Evolutionary conservation across 2,888 invertebrate genomes (phyloP), one percentile per base, ranked within the genome.

Genomic region (Syrista parreyssii): DNA sequence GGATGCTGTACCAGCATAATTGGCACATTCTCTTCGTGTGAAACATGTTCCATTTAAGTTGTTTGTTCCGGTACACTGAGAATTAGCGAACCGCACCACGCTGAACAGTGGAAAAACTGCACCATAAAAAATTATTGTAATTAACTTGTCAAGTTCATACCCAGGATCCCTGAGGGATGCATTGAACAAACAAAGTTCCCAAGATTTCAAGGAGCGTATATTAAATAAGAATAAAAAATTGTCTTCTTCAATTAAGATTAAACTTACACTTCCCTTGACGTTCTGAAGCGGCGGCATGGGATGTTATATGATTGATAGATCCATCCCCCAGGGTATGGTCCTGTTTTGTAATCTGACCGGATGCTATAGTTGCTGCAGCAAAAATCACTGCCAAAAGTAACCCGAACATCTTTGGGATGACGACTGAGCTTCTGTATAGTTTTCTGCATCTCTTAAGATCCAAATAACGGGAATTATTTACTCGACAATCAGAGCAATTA

Each of bases 71-170:
- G 92, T 88, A 87, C 96, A 97, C 40, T 94, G 93, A 4, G 94
- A 93, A 90, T 96, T 96, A 73, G 94, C 94, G 90, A 96, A 96
- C 74, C 96, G 93, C n/a, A 96, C 95, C 75, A 96, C 94, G 82
- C 95, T 95, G 84, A 95, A 94, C 86, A 95, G 94, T 4, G 95
- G 95, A 86, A 95, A 95, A 91, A 93, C 94, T 94, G 85, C 12
- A 55, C 55, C 23, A 88, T 84, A 80, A 80, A 85, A 80, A 82
- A 83, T 30, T 68, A 31, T 69, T 33, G 11, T 3, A 32, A 6
- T 71, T 55, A 30, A n/a, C 55, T 55, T 55, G 23, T 55, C 55
- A 23, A 23, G 23, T 1, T 55, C 23, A 9, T 31, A 33, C 4
- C 3, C n/a, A 15, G 55, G 74, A 79, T 84, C 82, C 84, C 84